Conservation (phyloP, 1,140 invertebrate species). For the Eurosta solidaginis region DNA sequence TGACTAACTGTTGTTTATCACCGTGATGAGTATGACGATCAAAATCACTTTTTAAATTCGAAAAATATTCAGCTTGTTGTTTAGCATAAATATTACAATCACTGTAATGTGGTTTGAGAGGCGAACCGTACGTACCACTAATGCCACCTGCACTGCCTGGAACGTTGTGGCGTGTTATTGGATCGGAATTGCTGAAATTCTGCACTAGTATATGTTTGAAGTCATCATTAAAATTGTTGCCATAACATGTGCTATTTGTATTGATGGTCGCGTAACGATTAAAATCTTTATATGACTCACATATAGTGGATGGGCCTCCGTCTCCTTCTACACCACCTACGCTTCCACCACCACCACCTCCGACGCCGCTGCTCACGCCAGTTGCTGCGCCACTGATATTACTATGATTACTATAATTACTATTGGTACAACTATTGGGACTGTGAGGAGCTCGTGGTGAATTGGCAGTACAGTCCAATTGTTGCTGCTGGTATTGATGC, state of each 20-base stretch:
- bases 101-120: conserved; percentile 42
- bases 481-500: conserved; percentile 21
- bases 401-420: conserved; percentile 32
- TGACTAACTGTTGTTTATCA: conserved; percentile 56
- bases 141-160: conserved; percentile 32
- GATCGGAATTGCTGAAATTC: conserved; percentile 41
- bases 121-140: not conserved
- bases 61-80: conserved; percentile 40
- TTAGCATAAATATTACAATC: conserved; percentile 43
- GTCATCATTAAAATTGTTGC: conserved; percentile 11
- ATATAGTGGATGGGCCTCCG: conserved; percentile 10
- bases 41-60: conserved; percentile 54
- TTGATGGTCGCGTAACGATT: not conserved
- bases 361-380: conserved; percentile 45
- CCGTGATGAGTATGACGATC: conserved; percentile 34
- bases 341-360: not conserved
- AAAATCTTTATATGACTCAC: conserved; percentile 26
- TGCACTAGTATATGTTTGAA: conserved; percentile 35
- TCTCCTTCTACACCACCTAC: not conserved
- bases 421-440: conserved; percentile 46
- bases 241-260: not conserved
- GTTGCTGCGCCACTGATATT: conserved; percentile 29
- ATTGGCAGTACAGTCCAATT: not conserved
- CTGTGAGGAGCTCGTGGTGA: conserved; percentile 37
- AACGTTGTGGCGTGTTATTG: conserved; percentile 51